Percentiles rank a stretch among this genome's conserved stretches.
These are phyloP conservation scores for Plagodis pulveraria DNA, from an alignment of 2,888 invertebrate genomes.

Conservation along the genomic window DNA sequence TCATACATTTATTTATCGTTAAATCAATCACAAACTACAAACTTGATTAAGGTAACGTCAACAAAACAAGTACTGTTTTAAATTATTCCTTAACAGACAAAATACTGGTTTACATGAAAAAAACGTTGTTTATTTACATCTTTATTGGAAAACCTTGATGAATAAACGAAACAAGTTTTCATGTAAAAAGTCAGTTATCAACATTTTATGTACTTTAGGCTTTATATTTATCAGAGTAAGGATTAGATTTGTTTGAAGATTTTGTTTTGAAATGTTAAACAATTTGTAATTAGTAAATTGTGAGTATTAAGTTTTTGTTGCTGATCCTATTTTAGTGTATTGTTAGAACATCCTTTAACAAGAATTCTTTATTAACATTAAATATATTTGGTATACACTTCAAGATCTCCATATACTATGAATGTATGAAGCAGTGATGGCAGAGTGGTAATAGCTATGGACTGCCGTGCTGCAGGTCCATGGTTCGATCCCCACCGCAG, in stretches of 20 bases:
- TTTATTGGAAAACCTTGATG: slow-evolving; percentile 33
- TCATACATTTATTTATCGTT: slow-evolving; percentile 17
- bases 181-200: slow-evolving; percentile 2
- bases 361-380: not conserved
- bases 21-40: slow-evolving; percentile 14
- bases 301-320: slow-evolving; percentile 13
- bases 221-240: not conserved
- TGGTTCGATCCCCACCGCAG: no score
- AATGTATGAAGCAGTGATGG: no score
- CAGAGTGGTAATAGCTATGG: no score
- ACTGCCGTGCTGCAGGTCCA: no score
- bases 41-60: slow-evolving; percentile 7
- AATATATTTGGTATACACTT: no score
- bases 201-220: not conserved
- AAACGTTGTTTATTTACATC: slow-evolving; percentile 30
- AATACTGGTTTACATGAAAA: slow-evolving; percentile 9
- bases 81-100: slow-evolving; percentile 18
- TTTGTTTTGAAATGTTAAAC: slow-evolving; percentile 7
- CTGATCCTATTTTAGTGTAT: slow-evolving; percentile 5
- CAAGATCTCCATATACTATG: no score
- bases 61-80: not conserved
- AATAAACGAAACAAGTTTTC: slow-evolving; percentile 15
- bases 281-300: slow-evolving; percentile 13
- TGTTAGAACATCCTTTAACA: slow-evolving; percentile 4
- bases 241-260: not conserved